A percentile compares a stretch with the other conserved stretches of the same genome.
Evolutionary conservation across 2,797 vertebrate genomes (phyloP).

Genomic region (Amphiprion clarkii): DNA sequence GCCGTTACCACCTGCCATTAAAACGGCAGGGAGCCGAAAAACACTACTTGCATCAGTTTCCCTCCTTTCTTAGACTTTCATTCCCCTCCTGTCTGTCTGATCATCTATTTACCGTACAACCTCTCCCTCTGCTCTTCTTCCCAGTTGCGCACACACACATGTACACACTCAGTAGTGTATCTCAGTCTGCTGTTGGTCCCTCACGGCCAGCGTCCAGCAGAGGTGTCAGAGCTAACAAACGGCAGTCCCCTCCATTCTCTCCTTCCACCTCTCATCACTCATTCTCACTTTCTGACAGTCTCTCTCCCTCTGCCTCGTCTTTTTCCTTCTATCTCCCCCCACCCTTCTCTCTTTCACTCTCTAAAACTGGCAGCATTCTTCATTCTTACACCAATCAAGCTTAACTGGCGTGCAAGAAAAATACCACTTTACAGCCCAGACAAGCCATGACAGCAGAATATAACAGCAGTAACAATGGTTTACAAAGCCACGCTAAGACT

Average conservation of each 20-base stretch:
- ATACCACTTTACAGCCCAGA: conserved; percentile 42
- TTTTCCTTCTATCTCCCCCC: conserved; percentile 13
- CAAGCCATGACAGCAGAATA: conserved; percentile 48
- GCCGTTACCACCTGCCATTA: conserved; percentile 31
- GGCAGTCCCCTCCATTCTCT: conserved; percentile 49
- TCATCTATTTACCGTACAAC: conserved; percentile 29
- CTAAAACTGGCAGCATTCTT: conserved; percentile 30
- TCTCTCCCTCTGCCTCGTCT: conserved; percentile 46
- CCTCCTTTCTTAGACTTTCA: conserved; percentile 24
- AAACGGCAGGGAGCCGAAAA: conserved; percentile 61
- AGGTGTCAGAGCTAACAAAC: conserved; percentile 72
- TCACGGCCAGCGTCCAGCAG: conserved; percentile 61
- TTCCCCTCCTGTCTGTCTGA: conserved; percentile 39
- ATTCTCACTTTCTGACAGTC: conserved; percentile 61
- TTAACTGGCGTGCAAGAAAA: conserved; percentile 35
- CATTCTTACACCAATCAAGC: conserved; percentile 34
- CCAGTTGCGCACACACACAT: neutral
- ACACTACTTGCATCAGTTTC: conserved; percentile 48
- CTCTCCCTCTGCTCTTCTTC: conserved; percentile 20
- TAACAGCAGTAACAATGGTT: conserved; percentile 46
- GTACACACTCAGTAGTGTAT: conserved; percentile 5
- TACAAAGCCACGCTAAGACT: conserved; percentile 36
- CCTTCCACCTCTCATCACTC: conserved; percentile 64
- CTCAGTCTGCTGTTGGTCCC: conserved; percentile 50
- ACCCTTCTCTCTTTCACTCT: conserved; percentile 6